phyloP scores from a whole-genome alignment of 2,113 vertebrate genomes.

The Eptesicus fuscus region DNA sequence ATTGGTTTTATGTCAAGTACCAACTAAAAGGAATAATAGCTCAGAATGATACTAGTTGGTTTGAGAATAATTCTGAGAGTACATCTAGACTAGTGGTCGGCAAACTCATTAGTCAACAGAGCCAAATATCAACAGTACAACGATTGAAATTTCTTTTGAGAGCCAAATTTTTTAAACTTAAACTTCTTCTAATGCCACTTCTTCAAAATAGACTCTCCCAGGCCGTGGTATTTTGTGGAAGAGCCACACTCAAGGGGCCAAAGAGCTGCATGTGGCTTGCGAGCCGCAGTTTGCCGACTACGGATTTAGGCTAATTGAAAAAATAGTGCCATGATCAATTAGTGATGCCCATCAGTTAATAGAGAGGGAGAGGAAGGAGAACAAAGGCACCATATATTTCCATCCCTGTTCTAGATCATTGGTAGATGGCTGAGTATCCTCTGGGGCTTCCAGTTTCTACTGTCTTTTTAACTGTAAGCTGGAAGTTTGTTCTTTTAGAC shows the following conservation, averaged over 20 bases:
- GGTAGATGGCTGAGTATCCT: background rate
- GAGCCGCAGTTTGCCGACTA: too few relatives aligned
- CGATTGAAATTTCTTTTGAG: too few relatives aligned
- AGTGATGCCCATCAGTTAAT: background rate
- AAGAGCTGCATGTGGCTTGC: too few relatives aligned
- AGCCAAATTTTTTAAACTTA: too few relatives aligned
- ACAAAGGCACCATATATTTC: background rate
- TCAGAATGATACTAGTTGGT: background rate
- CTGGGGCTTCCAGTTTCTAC: background rate
- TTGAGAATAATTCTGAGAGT: slow-evolving; percentile 1
- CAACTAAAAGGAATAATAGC: background rate
- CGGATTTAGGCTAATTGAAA: background rate
- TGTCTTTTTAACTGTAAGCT: background rate
- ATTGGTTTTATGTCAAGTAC: background rate
- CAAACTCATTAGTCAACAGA: too few relatives aligned
- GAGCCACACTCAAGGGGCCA: too few relatives aligned
- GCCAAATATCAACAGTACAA: too few relatives aligned
- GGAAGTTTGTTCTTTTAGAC: background rate
- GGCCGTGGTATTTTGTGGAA: too few relatives aligned
- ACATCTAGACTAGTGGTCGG: background rate
- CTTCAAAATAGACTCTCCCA: too few relatives aligned
- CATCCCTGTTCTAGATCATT: background rate
- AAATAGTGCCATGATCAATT: background rate
- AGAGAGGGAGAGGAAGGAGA: background rate
- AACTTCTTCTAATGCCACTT: too few relatives aligned